These are phyloP conservation scores for Leucozona laternaria DNA, from an alignment of 2,888 invertebrate species.

Conservation along the genomic window DNA sequence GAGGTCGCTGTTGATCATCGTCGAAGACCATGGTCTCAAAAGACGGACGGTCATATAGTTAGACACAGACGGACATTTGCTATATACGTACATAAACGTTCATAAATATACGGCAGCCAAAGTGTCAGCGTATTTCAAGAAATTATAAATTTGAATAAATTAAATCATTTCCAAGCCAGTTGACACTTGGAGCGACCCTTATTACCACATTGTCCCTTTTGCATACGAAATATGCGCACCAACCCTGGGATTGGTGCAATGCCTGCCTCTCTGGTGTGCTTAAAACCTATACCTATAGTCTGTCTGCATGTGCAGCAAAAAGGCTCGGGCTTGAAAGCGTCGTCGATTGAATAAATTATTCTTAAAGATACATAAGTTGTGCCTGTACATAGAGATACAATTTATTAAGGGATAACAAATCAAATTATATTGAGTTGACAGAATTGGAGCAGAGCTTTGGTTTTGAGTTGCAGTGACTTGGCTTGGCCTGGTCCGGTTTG, in stretches of 20 bases:
- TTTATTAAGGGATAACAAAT: constrained; percentile 75
- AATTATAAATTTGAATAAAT: constrained; percentile 75
- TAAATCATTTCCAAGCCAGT: constrained; percentile 60
- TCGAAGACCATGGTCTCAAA: constrained; percentile 45
- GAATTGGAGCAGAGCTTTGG: constrained; percentile 64
- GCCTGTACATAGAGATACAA: constrained; percentile 57
- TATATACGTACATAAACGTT: not conserved
- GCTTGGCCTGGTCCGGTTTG: constrained; percentile 3
- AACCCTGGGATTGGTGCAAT: constrained; percentile 33
- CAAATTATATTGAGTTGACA: constrained; percentile 74
- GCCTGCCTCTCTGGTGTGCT: not conserved
- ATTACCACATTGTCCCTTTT: constrained; percentile 76
- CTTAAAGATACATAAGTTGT: constrained; percentile 48
- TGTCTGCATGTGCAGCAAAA: constrained; percentile 4
- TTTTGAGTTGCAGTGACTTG: constrained; percentile 20
- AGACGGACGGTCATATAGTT: constrained; percentile 17
- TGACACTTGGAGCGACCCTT: constrained; percentile 72
- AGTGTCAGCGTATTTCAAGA: constrained; percentile 69
- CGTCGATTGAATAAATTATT: constrained; percentile 74
- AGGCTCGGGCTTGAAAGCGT: constrained; percentile 46
- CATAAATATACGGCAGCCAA: constrained; percentile 44
- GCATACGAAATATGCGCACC: constrained; percentile 61
- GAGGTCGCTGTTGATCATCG: constrained; percentile 1
- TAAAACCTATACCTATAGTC: not conserved
- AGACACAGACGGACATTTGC: constrained; percentile 23